Percentiles rank a stretch among this genome's conserved stretches.
Evolutionary conservation across 2,113 vertebrate species (phyloP).

Genomic region (Morone chrysops): DNA sequence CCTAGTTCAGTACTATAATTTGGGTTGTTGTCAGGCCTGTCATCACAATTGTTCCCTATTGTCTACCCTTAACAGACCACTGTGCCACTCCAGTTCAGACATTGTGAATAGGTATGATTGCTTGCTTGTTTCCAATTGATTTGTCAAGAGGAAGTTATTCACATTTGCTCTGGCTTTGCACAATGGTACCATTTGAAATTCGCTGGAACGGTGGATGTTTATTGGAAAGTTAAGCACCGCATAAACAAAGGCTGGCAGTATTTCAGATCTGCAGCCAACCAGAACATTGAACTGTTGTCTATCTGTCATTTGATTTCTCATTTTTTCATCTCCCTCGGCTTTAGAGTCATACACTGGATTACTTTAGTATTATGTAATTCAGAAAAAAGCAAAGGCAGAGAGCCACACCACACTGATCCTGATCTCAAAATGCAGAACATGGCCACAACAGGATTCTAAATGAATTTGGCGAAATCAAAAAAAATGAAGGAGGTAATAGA

Average conservation of each 20-base stretch:
- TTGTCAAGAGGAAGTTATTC: conserved; percentile 59
- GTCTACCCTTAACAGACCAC: conserved; percentile 22
- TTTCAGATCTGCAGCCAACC: conserved; percentile 55
- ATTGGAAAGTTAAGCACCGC: conserved; percentile 57
- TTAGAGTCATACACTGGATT: conserved; percentile 19
- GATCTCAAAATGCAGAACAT: conserved; percentile 31
- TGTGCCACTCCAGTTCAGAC: conserved; percentile 29
- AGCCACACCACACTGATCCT: conserved; percentile 28
- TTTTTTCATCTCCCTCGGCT: conserved; percentile 24
- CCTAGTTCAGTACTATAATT: conserved; percentile 12
- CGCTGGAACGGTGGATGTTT: conserved; percentile 57
- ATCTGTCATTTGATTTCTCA: conserved; percentile 51
- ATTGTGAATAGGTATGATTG: conserved; percentile 37
- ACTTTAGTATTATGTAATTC: conserved; percentile 17
- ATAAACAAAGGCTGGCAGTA: conserved; percentile 58
- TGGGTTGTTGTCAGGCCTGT: conserved; percentile 16
- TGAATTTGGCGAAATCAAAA: conserved; percentile 34
- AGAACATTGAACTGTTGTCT: conserved; percentile 63
- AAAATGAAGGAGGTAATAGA: conserved; percentile 21
- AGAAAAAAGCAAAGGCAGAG: conserved; percentile 15
- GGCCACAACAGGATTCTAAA: conserved; percentile 25
- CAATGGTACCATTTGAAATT: conserved; percentile 67
- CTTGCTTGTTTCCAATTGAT: conserved; percentile 65
- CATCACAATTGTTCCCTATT: conserved; percentile 26
- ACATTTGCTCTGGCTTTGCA: conserved; percentile 42